A percentile compares a stretch with the other conserved stretches of the same genome.
Conservation (phyloP, 2,797 vertebrate species). For the Acanthurus lineatus region DNA sequence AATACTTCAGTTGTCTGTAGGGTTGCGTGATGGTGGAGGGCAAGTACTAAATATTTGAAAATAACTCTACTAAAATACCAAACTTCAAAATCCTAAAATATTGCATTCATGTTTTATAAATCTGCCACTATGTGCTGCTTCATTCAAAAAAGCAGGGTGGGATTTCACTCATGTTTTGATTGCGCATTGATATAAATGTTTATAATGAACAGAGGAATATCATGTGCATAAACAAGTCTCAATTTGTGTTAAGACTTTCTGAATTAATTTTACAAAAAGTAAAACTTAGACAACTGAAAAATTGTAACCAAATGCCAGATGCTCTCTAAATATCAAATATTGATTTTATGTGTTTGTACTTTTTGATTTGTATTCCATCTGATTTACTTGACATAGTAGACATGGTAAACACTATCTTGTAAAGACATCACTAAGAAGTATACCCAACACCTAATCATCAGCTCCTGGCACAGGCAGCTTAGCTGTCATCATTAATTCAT, state of each 20-base stretch:
- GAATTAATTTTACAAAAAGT: background rate
- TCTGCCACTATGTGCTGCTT: background rate
- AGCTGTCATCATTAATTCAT: background rate
- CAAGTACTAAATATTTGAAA: background rate
- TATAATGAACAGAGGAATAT: too few relatives aligned
- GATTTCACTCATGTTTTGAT: too few relatives aligned
- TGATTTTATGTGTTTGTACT: too few relatives aligned
- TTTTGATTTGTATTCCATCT: too few relatives aligned
- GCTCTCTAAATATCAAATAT: too few relatives aligned
- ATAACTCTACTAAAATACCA: background rate
- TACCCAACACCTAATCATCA: background rate
- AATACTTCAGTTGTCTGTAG: background rate
- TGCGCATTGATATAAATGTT: too few relatives aligned
- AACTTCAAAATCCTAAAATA: background rate
- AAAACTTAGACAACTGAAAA: too few relatives aligned
- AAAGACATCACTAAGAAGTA: background rate
- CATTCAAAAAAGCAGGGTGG: too few relatives aligned
- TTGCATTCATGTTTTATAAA: background rate
- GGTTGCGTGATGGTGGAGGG: background rate
- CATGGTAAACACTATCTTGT: too few relatives aligned
- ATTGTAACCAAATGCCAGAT: too few relatives aligned
- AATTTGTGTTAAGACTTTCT: background rate
- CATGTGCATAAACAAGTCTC: background rate
- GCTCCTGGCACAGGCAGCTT: background rate
- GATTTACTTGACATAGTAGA: too few relatives aligned